Base-by-base conservation (phyloP, 2,797 vertebrate species). In the Enteromius thamalakanensis region DNA sequence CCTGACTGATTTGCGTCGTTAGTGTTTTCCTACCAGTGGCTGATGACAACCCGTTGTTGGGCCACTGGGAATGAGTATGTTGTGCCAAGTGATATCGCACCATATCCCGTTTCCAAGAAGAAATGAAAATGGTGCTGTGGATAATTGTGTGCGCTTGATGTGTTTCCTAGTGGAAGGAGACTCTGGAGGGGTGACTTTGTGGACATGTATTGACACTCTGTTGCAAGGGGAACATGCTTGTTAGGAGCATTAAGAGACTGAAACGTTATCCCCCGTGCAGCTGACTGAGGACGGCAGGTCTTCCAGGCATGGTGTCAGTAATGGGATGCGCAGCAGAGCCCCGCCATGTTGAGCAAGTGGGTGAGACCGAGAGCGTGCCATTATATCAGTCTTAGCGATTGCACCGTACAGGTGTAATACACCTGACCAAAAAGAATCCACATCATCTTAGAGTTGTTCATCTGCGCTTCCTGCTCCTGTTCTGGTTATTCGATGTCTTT, bases 171-270 rank as follows among this genome's bases (percentile, higher is more conserved):
- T 37, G 76, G 79, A 86, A 65, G 62, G 86, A 76, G 34, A 81
- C 75, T 88, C 64, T 86, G 7, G 81, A 86, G 86, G 80, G 89
- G 92, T 94, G 93, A 94, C 92, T 92, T 93, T 94, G 93, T 86
- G 86, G 42, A 55, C 3, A 82, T 88, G 80, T 77, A 88, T 92
- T 93, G 91, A 92, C 93, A 92, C 93, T 91, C 90, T 90, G 92
- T 91, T 89, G 87, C 72, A 42, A 87, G 86, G 89, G 93, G 91
- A 92, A 92, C 91, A 89, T 91, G 90, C 92, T 94, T 92, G 92
- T 94, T 94, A 94, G 93, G 88, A 90, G 91, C 87, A 93, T 94
- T 94, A 93, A 90, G 90, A 79, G 86, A 76, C 83, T 89, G 94
- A 93, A 94, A 95, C 90, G 81, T 86, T 92, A 95, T 93, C 92